A percentile compares a stretch with the other conserved stretches of the same genome.
phyloP scores from a whole-genome alignment of 2,797 vertebrate genomes.

The Girardinus metallicus region DNA sequence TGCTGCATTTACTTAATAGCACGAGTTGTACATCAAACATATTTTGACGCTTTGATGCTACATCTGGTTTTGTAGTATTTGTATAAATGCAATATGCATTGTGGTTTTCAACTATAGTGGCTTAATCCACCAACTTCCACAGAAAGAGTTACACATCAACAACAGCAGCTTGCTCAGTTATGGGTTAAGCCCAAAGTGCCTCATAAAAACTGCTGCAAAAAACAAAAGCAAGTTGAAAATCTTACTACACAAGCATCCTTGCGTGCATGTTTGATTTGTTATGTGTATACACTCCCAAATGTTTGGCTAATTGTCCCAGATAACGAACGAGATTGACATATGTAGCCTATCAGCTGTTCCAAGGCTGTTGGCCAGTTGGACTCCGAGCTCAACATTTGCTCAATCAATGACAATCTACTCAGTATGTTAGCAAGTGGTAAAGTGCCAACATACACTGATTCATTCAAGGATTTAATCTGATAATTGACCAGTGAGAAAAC shows the following conservation, averaged over 20 bases:
- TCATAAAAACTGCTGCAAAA: not conserved
- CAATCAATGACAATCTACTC: constrained; percentile 47
- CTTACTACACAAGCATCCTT: not conserved
- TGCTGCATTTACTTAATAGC: not conserved
- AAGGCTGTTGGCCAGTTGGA: constrained; percentile 33
- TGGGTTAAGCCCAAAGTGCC: not conserved
- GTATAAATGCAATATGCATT: not conserved
- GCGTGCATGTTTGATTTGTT: not conserved
- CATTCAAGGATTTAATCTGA: constrained; percentile 38
- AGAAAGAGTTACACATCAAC: not conserved
- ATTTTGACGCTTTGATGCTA: not conserved
- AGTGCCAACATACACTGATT: constrained; percentile 34
- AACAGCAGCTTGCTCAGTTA: not conserved
- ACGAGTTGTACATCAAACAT: not conserved
- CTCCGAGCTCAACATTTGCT: constrained; percentile 42
- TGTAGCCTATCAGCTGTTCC: constrained; percentile 46
- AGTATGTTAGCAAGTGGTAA: constrained; percentile 32
- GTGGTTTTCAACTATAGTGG: not conserved
- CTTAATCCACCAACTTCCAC: not conserved
- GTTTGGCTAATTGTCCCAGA: constrained; percentile 9
- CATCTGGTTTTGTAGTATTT: not conserved
- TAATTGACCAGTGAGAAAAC: constrained; percentile 26
- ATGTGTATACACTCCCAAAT: not conserved
- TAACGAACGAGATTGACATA: constrained; percentile 19
- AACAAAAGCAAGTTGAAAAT: not conserved